Conservation (phyloP, 2,888 invertebrate genomes). For the Drosophila subsilvestris region DNA sequence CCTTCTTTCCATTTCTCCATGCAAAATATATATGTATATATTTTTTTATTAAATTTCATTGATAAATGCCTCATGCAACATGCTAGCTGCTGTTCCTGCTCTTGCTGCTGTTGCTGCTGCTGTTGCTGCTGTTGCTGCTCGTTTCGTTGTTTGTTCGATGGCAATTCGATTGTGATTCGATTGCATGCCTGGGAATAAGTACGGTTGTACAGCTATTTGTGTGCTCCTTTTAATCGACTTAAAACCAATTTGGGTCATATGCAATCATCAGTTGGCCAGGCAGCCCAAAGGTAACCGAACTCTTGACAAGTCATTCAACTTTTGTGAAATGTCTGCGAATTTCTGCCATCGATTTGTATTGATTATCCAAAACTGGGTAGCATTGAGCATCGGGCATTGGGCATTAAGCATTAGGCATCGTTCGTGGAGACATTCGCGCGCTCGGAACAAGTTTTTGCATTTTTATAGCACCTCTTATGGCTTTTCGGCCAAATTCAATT, state of each 20-base stretch:
- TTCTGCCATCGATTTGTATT: constrained; percentile 47
- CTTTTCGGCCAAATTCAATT: constrained; percentile 13
- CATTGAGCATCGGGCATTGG: constrained; percentile 17
- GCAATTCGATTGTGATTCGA: constrained; percentile 44
- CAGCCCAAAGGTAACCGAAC: constrained; percentile 58
- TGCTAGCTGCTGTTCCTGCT: constrained; percentile 50
- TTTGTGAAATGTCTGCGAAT: constrained; percentile 37
- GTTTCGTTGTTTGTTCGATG: constrained; percentile 55
- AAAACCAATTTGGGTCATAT: constrained; percentile 70
- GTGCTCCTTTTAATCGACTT: constrained; percentile 59
- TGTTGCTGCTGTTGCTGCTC: constrained; percentile 3
- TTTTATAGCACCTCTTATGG: constrained; percentile 31
- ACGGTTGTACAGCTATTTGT: constrained; percentile 32
- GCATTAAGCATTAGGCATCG: background rate
- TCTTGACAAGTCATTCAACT: constrained; percentile 69
- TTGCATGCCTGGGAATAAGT: constrained; percentile 64
- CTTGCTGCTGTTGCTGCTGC: constrained; percentile 9
- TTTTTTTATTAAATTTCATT: constrained; percentile 62
- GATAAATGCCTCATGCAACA: constrained; percentile 69
- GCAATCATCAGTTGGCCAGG: constrained; percentile 55
- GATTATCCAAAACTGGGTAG: constrained; percentile 45
- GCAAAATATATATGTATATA: constrained; percentile 41
- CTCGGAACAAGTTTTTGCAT: constrained; percentile 30
- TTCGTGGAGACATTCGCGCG: constrained; percentile 23
- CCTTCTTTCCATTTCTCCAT: constrained; percentile 8